Evolutionary conservation across 2,888 invertebrate genomes (phyloP).

Genomic region (Pelosia muscerda): DNA sequence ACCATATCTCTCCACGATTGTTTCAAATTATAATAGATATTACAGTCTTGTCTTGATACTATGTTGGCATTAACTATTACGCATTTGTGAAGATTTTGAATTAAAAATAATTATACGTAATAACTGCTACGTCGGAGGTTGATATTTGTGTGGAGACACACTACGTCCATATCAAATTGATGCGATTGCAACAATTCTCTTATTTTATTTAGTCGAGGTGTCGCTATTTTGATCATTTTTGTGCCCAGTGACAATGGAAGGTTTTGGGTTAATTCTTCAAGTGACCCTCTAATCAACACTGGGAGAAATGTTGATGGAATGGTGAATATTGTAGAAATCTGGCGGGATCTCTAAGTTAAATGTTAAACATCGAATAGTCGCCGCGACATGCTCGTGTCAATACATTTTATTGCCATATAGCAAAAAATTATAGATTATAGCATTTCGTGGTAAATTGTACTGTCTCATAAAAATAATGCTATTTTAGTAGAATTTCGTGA

Average conservation of each 20-base stretch:
- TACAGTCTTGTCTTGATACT: neutral
- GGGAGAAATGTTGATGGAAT: too few species aligned
- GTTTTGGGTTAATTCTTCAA: neutral
- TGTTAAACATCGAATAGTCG: too few species aligned
- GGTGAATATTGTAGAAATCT: neutral
- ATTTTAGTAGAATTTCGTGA: neutral
- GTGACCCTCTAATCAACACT: neutral
- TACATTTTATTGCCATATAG: neutral
- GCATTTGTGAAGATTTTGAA: neutral
- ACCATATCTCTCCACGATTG: neutral
- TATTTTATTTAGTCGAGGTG: neutral
- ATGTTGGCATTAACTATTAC: neutral
- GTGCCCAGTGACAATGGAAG: neutral
- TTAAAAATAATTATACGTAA: too few species aligned
- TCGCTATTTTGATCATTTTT: neutral
- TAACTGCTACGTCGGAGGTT: too few species aligned
- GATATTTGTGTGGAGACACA: too few species aligned
- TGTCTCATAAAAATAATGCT: too few species aligned
- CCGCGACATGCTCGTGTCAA: neutral
- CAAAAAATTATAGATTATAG: too few species aligned
- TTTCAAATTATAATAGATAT: neutral
- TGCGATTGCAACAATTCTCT: neutral
- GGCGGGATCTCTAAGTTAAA: neutral
- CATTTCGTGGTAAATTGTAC: neutral
- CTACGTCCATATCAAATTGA: too few species aligned